Base-by-base conservation (phyloP, 2,113 vertebrate species). In the Heterocephalus glaber region DNA sequence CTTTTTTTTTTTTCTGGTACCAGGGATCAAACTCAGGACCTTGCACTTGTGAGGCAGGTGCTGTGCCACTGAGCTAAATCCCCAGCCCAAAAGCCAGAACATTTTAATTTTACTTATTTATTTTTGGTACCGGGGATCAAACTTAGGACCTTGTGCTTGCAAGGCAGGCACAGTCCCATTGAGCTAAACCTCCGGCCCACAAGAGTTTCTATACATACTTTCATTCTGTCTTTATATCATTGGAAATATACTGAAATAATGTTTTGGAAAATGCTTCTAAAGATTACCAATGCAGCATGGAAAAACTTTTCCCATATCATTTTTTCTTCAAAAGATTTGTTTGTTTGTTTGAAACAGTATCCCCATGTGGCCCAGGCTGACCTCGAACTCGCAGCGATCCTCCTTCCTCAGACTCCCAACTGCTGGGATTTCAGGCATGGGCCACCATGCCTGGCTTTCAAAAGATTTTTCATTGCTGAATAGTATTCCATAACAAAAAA, bases 161-260 rank as follows among this genome's bases (percentile, higher is more conserved):
- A 11, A 56, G 54, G 13, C 7, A 8, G 54, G 54, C 54, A 56
- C 54, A 14, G 54, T 14, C 12, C 54, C 54, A 56, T 14, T 56
- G 54, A 56, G 13, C 54, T 56, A 56, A 56, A 56, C 16, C 54
- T 12, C 52, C 52, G 52, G 52, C 52, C 52, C 12, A 7, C 52
- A 52, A 52, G 5, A 54, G 60, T 54, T 89, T 85, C 5, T 35
- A 44, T 68, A 56, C 9, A 5, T 80, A 33, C 30, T 92, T 93
- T 90, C 88, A 26, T 70, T 88, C 17, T 72, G 5, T 41, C 44
- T 81, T 90, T 90, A 26, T 6, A 33, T 92, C 35, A 82, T 61
- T 92, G 77, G 60, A 92, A 83, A 93, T 79, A 86, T 30, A 47
- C 26, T 38, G 17, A 96, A 92, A 91, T 56, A 44, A 72, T 76